Evolutionary conservation across 1,140 invertebrate genomes (phyloP).

Genomic region (Scaptomyza pallida): DNA sequence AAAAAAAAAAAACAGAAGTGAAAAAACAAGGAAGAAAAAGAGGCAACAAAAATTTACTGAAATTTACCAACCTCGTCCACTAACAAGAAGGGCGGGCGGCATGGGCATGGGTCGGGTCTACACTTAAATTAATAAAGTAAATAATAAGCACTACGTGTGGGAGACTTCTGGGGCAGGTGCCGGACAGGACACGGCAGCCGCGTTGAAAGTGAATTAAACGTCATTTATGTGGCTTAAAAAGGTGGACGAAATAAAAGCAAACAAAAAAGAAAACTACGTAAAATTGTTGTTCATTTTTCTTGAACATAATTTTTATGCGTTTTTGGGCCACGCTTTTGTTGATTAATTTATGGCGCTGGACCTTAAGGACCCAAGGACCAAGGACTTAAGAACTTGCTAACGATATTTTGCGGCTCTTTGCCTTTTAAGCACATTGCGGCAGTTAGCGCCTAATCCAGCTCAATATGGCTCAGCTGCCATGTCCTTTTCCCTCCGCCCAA

Average conservation of each 20-base stretch:
- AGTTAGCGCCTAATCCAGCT: slow-evolving; percentile 77
- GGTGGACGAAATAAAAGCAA: slow-evolving; percentile 16
- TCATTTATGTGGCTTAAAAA: slow-evolving; percentile 73
- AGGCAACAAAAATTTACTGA: slow-evolving; percentile 50
- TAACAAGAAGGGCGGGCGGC: slow-evolving; percentile 15
- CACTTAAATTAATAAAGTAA: slow-evolving; percentile 83
- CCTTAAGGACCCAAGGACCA: background rate
- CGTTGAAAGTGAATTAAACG: slow-evolving; percentile 80
- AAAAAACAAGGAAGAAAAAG: no score
- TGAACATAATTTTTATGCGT: slow-evolving; percentile 6
- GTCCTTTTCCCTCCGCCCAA: background rate
- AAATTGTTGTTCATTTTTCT: slow-evolving; percentile 5
- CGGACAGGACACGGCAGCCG: slow-evolving; percentile 10
- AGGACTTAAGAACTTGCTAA: background rate
- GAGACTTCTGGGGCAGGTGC: slow-evolving; percentile 8
- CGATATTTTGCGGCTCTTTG: slow-evolving; percentile 49
- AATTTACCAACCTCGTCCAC: slow-evolving; percentile 40
- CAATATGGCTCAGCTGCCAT: slow-evolving; percentile 66
- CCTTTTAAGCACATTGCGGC: slow-evolving; percentile 66
- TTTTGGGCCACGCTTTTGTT: slow-evolving; percentile 43
- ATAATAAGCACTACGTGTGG: slow-evolving; percentile 74
- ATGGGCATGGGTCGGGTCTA: no score
- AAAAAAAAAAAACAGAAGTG: slow-evolving; percentile 11
- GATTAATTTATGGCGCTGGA: slow-evolving; percentile 71
- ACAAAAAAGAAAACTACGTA: no score